A percentile compares a stretch with the other conserved stretches of the same genome.
Evolutionary conservation across 2,888 invertebrate genomes (phyloP).

Genomic region (Callyntrura sp.): DNA sequence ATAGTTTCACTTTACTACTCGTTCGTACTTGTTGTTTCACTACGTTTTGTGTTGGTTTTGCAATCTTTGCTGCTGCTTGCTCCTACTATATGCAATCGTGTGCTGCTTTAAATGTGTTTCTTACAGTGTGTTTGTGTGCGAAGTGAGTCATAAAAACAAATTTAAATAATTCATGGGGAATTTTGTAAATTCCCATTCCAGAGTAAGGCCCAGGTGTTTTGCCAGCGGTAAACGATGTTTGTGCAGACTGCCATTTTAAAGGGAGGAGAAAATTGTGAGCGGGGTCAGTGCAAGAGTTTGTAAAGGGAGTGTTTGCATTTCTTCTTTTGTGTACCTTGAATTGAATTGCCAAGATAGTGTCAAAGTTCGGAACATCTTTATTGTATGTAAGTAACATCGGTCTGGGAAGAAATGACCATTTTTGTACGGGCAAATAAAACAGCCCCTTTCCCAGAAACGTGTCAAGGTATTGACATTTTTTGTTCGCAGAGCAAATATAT

Average conservation of each 20-base stretch:
- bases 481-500: too few relatives aligned
- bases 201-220: background rate
- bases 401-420: too few relatives aligned
- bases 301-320: background rate
- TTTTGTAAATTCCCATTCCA: background rate
- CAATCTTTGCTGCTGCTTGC: background rate
- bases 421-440: too few relatives aligned
- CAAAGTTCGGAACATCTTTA: too few relatives aligned
- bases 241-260: background rate
- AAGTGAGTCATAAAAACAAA: background rate
- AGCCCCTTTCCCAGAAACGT: background rate
- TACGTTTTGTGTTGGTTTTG: background rate
- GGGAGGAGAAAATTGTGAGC: background rate
- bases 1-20: slow-evolving; percentile 51
- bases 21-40: background rate
- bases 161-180: background rate
- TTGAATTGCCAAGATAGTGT: too few relatives aligned
- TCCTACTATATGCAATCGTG: background rate
- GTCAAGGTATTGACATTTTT: background rate
- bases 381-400: too few relatives aligned
- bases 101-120: background rate
- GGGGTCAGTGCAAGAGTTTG: background rate
- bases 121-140: background rate
- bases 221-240: background rate
- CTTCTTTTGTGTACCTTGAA: background rate